Evolutionary conservation across 1,140 invertebrate genomes (phyloP).

Genomic region (Kradibia gibbosae): DNA sequence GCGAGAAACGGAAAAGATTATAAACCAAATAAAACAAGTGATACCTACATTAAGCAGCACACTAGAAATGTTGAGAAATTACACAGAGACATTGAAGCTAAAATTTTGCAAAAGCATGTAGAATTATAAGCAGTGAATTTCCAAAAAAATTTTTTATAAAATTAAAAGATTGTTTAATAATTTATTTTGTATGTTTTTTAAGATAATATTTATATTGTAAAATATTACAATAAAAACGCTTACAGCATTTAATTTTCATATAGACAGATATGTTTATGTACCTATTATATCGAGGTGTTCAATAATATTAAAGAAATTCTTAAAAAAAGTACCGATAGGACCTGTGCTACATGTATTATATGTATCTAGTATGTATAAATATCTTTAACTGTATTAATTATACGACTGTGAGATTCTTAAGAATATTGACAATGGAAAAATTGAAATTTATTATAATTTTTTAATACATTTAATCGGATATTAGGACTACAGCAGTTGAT

Average conservation of each 20-base stretch:
- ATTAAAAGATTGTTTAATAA: constrained; percentile 5
- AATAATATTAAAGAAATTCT: too few relatives aligned
- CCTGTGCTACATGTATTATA: too few relatives aligned
- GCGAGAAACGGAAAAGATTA: constrained; percentile 60
- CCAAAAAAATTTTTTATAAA: constrained; percentile 9
- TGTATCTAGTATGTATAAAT: too few relatives aligned
- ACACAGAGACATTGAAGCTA: constrained; percentile 85
- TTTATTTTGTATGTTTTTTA: constrained; percentile 20
- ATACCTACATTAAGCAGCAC: constrained; percentile 87
- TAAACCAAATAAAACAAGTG: constrained; percentile 64
- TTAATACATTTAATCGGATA: too few relatives aligned
- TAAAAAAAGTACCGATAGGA: too few relatives aligned
- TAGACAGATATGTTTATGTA: neutral
- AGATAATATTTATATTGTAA: neutral
- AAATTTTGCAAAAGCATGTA: constrained; percentile 82
- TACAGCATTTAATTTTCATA: constrained; percentile 13
- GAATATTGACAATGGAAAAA: too few relatives aligned
- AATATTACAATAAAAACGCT: constrained; percentile 7
- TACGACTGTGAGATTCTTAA: too few relatives aligned
- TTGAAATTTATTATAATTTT: too few relatives aligned
- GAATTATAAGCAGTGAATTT: constrained; percentile 76
- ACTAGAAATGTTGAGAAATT: constrained; percentile 89
- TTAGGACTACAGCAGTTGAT: too few relatives aligned
- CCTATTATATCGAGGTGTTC: too few relatives aligned
- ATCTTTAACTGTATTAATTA: too few relatives aligned